These are phyloP conservation scores for Pocillopora damicornis DNA, from an alignment of 64 coral and sea anemone genomes.

Conservation along the genomic window DNA sequence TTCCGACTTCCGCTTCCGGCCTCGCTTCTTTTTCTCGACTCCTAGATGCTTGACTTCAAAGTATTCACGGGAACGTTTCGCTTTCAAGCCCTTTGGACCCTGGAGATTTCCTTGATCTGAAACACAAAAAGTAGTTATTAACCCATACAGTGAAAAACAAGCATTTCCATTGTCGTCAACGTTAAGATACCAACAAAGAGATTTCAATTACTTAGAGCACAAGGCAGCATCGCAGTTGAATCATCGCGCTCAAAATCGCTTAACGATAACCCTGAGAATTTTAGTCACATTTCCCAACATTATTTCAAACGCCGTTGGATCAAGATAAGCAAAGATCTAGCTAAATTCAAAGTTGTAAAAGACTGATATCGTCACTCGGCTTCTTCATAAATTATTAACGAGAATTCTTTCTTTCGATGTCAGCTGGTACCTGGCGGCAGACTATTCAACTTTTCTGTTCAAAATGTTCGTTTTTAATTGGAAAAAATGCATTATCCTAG, in stretches of 20 bases:
- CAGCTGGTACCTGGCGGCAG: background rate
- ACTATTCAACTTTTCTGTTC: background rate
- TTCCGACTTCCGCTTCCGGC: conserved; percentile 84
- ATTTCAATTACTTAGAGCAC: background rate
- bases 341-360: conserved; percentile 35
- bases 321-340: conserved; percentile 2
- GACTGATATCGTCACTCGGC: conserved; percentile 5
- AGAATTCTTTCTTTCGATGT: background rate
- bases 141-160: background rate
- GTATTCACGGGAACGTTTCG: conserved; percentile 95
- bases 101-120: conserved; percentile 97
- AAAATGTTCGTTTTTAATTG: background rate
- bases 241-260: background rate
- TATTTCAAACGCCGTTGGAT: background rate
- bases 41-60: conserved; percentile 98
- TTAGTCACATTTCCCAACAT: background rate
- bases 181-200: background rate
- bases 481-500: background rate
- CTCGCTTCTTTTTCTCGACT: conserved; percentile 95
- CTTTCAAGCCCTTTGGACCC: conserved; percentile 96
- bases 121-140: conserved; percentile 1
- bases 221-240: background rate
- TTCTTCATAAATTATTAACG: conserved; percentile 2
- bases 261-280: background rate
- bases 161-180: background rate